Evolutionary conservation across 2,797 vertebrate species (phyloP).

Genomic region (Pangasius krempfi): DNA sequence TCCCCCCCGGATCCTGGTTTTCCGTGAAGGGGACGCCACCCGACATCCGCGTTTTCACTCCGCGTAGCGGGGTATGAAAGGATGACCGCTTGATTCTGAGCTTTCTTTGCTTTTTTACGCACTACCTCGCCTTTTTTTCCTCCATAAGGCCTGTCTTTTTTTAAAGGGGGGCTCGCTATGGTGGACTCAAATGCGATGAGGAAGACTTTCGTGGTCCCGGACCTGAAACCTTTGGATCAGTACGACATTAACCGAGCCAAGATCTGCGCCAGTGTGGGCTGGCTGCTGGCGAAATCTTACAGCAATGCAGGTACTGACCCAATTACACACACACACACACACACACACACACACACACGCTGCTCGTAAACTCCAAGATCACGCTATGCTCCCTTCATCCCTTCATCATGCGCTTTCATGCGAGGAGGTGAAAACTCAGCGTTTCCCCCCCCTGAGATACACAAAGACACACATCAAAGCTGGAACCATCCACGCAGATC

Average conservation of each 20-base stretch:
- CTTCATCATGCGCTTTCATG: conserved; percentile 40
- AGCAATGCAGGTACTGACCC: conserved; percentile 81
- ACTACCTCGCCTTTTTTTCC: conserved; percentile 38
- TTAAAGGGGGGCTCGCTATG: conserved; percentile 73
- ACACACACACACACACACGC: conserved; percentile 23
- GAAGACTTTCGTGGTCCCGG: conserved; percentile 88
- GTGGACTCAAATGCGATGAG: conserved; percentile 83
- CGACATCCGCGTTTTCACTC: conserved; percentile 71
- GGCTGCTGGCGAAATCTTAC: conserved; percentile 88
- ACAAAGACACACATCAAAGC: conserved; percentile 71
- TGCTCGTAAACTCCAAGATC: neutral
- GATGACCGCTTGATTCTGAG: conserved; percentile 71
- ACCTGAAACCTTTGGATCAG: conserved; percentile 88
- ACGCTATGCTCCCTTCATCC: neutral
- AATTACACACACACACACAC: conserved; percentile 5
- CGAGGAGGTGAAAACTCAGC: conserved; percentile 70
- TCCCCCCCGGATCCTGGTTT: conserved; percentile 65
- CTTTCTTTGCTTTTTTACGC: conserved; percentile 20
- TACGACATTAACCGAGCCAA: conserved; percentile 86
- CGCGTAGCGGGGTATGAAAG: conserved; percentile 64
- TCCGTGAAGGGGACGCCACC: conserved; percentile 56
- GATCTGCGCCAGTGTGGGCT: conserved; percentile 89
- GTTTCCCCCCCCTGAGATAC: conserved; percentile 53
- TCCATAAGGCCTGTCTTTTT: conserved; percentile 50
- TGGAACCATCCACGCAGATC: conserved; percentile 26